Base-by-base conservation (phyloP, 2,888 invertebrate species). In the Selenia dentaria region DNA sequence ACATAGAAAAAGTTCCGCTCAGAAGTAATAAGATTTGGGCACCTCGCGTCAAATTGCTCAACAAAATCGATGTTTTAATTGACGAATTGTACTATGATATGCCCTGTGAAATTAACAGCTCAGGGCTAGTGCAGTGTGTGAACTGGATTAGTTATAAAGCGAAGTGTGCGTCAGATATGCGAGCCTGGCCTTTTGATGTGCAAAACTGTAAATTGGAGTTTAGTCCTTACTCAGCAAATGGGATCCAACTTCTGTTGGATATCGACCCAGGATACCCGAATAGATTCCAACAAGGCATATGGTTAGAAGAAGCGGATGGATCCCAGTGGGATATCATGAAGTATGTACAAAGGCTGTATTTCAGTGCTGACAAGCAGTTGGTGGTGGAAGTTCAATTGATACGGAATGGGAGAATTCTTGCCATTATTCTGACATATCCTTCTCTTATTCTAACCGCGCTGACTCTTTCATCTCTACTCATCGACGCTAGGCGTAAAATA, bases 131-230 rank as follows among this genome's bases (percentile, higher is more conserved):
- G 0, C 0, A 0, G 0, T 65, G 64, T 18, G 0, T 18, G 0
- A 35, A 40, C 2, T 29, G 10, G 22, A 12, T 41, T 1, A 4
- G 5, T 0, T 50, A 49, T 0, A 3, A 27, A 6, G 48, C 47
- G 0, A 32, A 12, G 0, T 80, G 81, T 31, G 38, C 22, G 0
- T 45, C 66, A 0, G 62, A 69, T n/a, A 36, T 77, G 0, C 55
- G 22, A 0, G 52, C 74, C 5, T 81, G 79, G 76, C 72, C 81
- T 0, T 70, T 70, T 28, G 73, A 76, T 16, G 42, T 51, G 0
- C 70, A 74, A 34, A 55, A 58, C 6, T 81, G 81, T 29, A 48
- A 48, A 0, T 37, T 71, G 6, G 57, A 54, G 16, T 64, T 66
- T n/a, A n/a, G n/a, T n/a, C n/a, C n/a, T n/a, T n/a, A n/a, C n/a